Base-by-base conservation (phyloP, 2,888 invertebrate genomes). In the Eristalis arbustorum region DNA sequence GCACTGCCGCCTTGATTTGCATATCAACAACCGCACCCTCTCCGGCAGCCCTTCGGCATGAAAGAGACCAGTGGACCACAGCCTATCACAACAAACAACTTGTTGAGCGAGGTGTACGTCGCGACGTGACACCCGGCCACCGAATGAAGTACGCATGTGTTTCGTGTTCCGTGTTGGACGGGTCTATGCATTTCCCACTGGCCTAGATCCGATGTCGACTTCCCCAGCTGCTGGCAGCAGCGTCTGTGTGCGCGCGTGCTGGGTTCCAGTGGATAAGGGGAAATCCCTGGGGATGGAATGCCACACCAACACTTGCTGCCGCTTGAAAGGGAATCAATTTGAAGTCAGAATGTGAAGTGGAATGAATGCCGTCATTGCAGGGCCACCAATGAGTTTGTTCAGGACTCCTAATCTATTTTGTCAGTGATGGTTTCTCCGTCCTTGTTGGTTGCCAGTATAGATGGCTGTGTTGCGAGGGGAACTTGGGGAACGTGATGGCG, bases 31-130 rank as follows among this genome's bases (percentile, higher is more conserved):
- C 18, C 34, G 28, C 40, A n/a, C 25, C 49, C n/a, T 11, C 28
- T 0, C 18, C 22, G 14, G 25, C 49, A 71, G 56, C 66, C 49
- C 56, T 73, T 28, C 49, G 18, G n/a, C 49, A 49, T 6, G 18
- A n/a, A n/a, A n/a, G 42, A 1, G 42, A 14, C n/a, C 11, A 42
- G 3, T 18, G 37, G n/a, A 62, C 69, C 66, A 28, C 28, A 42
- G 37, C 84, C 84, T 85, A 69, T 64, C 76, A 73, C 84, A 85
- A 85, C 80, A 85, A 85, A 81, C 77, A 77, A 85, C 85, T 85
- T 85, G 85, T 85, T 85, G 85, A 81, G 73, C 82, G 22, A 66
- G 57, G 22, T 76, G 57, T 56, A 57, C 34, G 37, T 42, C 28
- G 25, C 34, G 37, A 57, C 28, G 25, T 23, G 59, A 25, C 14